These are phyloP conservation scores for Asbolus verrucosus DNA, from an alignment of 1,140 invertebrate genomes.

Conservation along the genomic window DNA sequence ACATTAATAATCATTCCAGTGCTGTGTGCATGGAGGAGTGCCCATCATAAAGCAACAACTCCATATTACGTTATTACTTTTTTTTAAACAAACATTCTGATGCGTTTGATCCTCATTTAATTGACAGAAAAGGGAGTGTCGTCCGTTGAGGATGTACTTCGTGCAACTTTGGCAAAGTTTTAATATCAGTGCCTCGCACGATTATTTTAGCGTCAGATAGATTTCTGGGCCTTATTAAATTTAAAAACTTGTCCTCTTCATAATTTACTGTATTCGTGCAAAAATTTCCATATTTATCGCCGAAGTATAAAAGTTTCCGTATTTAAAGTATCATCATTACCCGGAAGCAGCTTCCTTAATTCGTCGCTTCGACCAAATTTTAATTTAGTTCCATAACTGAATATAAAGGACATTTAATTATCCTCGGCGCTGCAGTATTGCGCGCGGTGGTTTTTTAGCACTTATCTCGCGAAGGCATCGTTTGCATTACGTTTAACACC, in stretches of 20 bases:
- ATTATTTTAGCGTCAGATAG: background rate
- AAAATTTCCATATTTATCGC: constrained; percentile 30
- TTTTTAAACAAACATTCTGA: constrained; percentile 15
- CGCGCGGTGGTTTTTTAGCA: constrained; percentile 2
- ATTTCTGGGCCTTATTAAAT: constrained; percentile 20
- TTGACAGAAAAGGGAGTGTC: constrained; percentile 21
- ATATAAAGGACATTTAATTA: no score
- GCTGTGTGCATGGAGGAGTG: constrained; percentile 6
- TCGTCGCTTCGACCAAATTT: no score
- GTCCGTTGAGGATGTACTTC: constrained; percentile 1
- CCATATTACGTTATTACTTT: constrained; percentile 27
- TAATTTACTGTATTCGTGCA: background rate
- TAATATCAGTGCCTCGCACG: background rate
- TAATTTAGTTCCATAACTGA: no score
- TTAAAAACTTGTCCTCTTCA: background rate
- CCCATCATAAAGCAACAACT: background rate
- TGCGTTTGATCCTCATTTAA: constrained; percentile 25
- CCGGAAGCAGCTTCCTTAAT: background rate
- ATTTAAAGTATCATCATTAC: background rate
- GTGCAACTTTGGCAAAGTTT: constrained; percentile 1
- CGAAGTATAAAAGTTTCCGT: constrained; percentile 6
- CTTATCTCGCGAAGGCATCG: constrained; percentile 13
- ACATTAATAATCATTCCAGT: constrained; percentile 13
- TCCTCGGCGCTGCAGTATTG: no score
- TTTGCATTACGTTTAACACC: constrained; percentile 13